These are phyloP conservation scores for Phortica magna DNA, from an alignment of 2,888 invertebrate species.

Conservation along the genomic window DNA sequence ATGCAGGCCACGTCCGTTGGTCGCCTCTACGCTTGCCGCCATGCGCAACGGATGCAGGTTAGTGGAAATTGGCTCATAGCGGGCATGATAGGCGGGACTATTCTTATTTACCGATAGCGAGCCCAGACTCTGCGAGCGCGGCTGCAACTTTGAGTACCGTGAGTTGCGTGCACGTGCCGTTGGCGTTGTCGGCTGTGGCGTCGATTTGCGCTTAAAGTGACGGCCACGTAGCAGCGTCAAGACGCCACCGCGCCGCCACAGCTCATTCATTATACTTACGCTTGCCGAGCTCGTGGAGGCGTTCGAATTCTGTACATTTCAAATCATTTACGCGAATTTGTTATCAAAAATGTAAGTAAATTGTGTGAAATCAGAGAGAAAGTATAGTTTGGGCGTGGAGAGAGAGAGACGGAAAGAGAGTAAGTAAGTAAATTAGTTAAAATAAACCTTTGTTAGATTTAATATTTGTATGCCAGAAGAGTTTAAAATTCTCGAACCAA, in stretches of 20 bases:
- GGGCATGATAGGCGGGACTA: slow-evolving; percentile 64
- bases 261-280: slow-evolving; percentile 74
- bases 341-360: slow-evolving; percentile 22
- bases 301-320: slow-evolving; percentile 16
- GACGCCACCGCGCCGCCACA: slow-evolving; percentile 76
- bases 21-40: slow-evolving; percentile 73
- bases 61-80: slow-evolving; percentile 73
- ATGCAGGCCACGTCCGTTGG: slow-evolving; percentile 59
- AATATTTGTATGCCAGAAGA: background rate
- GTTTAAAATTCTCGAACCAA: background rate
- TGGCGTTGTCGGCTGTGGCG: slow-evolving; percentile 74
- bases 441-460: too few relatives aligned
- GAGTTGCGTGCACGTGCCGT: slow-evolving; percentile 64
- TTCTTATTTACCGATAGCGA: slow-evolving; percentile 78
- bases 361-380: slow-evolving; percentile 44
- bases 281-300: slow-evolving; percentile 68
- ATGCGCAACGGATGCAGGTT: slow-evolving; percentile 69
- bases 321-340: background rate
- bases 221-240: slow-evolving; percentile 76
- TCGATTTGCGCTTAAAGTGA: slow-evolving; percentile 76
- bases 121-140: slow-evolving; percentile 76
- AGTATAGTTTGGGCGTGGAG: slow-evolving; percentile 39
- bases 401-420: slow-evolving; percentile 35
- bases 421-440: background rate
- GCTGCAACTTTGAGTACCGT: slow-evolving; percentile 69